Evolutionary conservation across 30 jellyfish, hydroid and myxozoan genomes (phyloP).

Genomic region (Chironex yamaguchii): DNA sequence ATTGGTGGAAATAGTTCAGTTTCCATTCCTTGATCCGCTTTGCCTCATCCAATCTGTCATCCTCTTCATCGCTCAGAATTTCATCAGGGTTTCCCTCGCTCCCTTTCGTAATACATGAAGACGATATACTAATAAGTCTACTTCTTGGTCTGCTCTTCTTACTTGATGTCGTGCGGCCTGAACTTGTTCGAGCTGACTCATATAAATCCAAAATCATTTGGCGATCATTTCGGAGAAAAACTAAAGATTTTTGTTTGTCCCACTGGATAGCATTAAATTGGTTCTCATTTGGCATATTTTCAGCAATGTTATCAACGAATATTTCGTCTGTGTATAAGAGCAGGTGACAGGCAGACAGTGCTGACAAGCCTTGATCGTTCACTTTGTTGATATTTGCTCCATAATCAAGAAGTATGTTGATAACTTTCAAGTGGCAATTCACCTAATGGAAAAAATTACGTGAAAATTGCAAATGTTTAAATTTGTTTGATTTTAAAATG

Average conservation of each 20-base stretch:
- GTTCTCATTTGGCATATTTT: slow-evolving; percentile 83
- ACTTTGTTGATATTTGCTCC: slow-evolving; percentile 89
- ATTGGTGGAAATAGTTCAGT: slow-evolving; percentile 71
- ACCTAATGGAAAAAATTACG: slow-evolving; percentile 68
- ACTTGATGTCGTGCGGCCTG: not conserved
- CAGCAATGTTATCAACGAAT: slow-evolving; percentile 87
- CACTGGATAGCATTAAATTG: slow-evolving; percentile 78
- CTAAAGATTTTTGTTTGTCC: slow-evolving; percentile 81
- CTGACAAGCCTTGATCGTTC: slow-evolving; percentile 88
- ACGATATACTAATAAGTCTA: too few species aligned
- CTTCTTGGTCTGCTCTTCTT: not conserved
- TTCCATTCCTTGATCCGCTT: slow-evolving; percentile 79
- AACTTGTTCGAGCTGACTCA: slow-evolving; percentile 41
- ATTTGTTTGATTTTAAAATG: too few species aligned
- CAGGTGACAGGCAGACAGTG: slow-evolving; percentile 90
- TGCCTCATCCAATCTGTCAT: slow-evolving; percentile 16
- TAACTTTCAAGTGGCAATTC: slow-evolving; percentile 85
- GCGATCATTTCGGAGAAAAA: slow-evolving; percentile 78
- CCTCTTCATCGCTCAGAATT: not conserved
- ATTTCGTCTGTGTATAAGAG: slow-evolving; percentile 80
- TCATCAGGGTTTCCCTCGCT: not conserved
- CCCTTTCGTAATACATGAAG: not conserved
- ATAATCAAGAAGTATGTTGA: slow-evolving; percentile 80
- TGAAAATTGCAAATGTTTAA: too few species aligned
- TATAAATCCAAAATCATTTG: slow-evolving; percentile 71